A percentile compares a stretch with the other conserved stretches of the same genome.
These are phyloP conservation scores for Mycalesis mineus DNA, from an alignment of 2,888 invertebrate species.

Conservation along the genomic window DNA sequence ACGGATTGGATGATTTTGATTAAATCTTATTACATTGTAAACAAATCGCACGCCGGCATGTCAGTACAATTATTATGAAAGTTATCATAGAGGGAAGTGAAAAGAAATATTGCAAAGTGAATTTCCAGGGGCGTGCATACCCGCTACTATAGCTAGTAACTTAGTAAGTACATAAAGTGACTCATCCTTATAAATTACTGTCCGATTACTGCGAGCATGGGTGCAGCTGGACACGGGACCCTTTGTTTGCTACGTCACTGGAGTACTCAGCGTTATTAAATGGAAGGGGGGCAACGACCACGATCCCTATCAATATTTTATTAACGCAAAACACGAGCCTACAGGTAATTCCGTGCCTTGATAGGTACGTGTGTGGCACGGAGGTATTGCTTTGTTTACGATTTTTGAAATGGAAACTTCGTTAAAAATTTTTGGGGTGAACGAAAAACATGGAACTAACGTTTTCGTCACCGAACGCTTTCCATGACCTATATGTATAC, in stretches of 20 bases:
- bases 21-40: too few relatives aligned
- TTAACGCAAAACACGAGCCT: constrained; percentile 19
- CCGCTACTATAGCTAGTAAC: background rate
- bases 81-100: too few relatives aligned
- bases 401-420: too few relatives aligned
- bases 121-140: background rate
- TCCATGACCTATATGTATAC: too few relatives aligned
- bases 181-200: constrained; percentile 62
- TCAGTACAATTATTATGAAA: too few relatives aligned
- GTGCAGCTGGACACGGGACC: constrained; percentile 65
- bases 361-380: background rate
- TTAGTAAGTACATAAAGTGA: constrained; percentile 40
- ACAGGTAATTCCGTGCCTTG: constrained; percentile 9
- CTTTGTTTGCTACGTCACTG: constrained; percentile 69
- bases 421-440: too few relatives aligned
- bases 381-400: too few relatives aligned
- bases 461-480: too few relatives aligned
- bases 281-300: constrained; percentile 50
- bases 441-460: too few relatives aligned
- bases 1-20: too few relatives aligned
- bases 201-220: constrained; percentile 58
- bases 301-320: constrained; percentile 38
- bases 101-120: too few relatives aligned
- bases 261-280: constrained; percentile 75
- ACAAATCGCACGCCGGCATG: background rate